Base-by-base conservation (phyloP, 2,113 vertebrate species). In the Cyanoderma ruficeps region DNA sequence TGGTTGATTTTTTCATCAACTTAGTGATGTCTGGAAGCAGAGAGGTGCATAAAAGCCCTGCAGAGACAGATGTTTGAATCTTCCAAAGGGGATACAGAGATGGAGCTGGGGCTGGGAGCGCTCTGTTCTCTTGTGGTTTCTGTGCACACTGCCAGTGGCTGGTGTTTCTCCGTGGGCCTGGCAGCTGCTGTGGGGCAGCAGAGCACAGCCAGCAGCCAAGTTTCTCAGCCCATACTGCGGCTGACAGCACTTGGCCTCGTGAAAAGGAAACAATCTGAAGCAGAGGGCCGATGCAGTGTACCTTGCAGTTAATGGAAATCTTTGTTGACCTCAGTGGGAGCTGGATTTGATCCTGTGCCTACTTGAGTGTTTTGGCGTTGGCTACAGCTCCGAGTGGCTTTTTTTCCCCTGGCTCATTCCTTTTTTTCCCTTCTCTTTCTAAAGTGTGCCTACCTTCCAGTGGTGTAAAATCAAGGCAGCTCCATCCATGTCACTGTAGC, bases 111-210 rank as follows among this genome's bases (percentile, higher is more conserved):
- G 79, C 78, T 0, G 13, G 87, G 71, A 39, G 65, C 0, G 0
- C 83, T n/a, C 55, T 46, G 52, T 92, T 91, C 75, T 57, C 46
- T 53, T 24, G 77, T 35, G 75, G 75, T 67, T 94, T 88, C 10
- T n/a, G 39, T 56, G 46, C 19, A 2, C 3, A 1, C 59, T 75
- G 69, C 86, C 92, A 65, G 42, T 33, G 78, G 47, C 84, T 92
- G 49, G 25, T 93, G 96, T 93, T 97, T 90, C 94, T 97, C 80
- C 24, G 5, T 56, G 81, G 77, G 85, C 33, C 87, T 93, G 92
- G 76, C 90, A 88, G 57, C 93, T 86, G 94, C 89, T 47, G 25
- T 49, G 60, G 84, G 42, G 59, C 72, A 56, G 83, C 72, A 94
- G 57, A 78, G 52, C 9, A 1, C 41, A 92, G 81, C 60, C 83